These are phyloP conservation scores for Eurypyga helias DNA, from an alignment of 2,113 vertebrate species.

Conservation along the genomic window DNA sequence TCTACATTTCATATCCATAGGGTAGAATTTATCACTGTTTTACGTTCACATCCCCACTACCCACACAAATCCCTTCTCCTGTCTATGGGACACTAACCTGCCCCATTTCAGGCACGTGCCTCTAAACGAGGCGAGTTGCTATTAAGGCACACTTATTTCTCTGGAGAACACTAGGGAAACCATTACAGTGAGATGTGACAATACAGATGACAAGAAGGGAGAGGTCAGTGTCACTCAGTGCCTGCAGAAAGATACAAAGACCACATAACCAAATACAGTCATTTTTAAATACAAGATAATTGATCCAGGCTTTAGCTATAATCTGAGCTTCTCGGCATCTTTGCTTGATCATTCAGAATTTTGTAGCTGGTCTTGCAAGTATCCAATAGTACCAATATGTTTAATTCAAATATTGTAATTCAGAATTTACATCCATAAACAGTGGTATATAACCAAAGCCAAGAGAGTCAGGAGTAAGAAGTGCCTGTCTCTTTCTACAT, in stretches of 20 bases:
- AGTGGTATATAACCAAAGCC: background rate
- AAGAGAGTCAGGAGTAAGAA: background rate
- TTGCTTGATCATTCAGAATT: background rate
- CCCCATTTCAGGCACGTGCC: background rate
- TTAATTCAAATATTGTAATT: background rate
- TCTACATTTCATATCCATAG: background rate
- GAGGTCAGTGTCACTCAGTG: background rate
- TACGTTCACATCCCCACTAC: background rate
- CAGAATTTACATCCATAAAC: background rate
- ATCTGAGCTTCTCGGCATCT: background rate
- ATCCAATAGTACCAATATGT: background rate
- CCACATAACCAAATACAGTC: background rate
- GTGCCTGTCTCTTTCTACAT: background rate
- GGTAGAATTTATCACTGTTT: background rate
- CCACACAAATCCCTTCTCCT: background rate
- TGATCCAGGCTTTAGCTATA: background rate
- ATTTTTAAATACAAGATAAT: background rate
- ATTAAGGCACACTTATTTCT: background rate
- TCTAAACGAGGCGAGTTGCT: accelerated
- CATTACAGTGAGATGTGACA: background rate
- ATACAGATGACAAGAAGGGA: background rate
- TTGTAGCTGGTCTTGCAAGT: background rate
- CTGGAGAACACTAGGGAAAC: background rate
- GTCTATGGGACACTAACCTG: background rate
- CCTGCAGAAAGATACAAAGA: background rate